Evolutionary conservation across 2,113 vertebrate genomes (phyloP).

Genomic region (Cottus gobio): DNA sequence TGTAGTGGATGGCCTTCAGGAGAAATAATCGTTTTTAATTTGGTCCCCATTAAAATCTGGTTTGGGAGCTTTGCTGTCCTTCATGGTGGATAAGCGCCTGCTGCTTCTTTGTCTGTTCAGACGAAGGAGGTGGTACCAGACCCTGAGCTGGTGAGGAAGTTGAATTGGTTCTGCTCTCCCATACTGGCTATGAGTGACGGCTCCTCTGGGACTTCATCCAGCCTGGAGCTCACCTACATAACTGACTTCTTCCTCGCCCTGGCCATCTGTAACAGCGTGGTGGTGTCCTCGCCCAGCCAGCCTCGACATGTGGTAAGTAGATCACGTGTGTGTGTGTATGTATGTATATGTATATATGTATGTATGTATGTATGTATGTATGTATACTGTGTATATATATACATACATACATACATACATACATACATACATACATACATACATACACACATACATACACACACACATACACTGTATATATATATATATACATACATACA

Average conservation of each 20-base stretch:
- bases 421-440: too few species aligned
- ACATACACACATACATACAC: too few species aligned
- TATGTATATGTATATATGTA: neutral
- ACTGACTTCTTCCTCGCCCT: conserved; percentile 94
- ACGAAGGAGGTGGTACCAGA: conserved; percentile 93
- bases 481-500: too few species aligned
- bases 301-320: conserved; percentile 84
- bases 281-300: conserved; percentile 89
- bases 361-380: too few species aligned
- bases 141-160: conserved; percentile 85
- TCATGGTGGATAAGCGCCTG: neutral
- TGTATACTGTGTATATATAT: too few species aligned
- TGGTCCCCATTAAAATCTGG: too few species aligned
- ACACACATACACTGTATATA: too few species aligned
- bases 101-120: conserved; percentile 72
- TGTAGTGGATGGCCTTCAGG: too few species aligned
- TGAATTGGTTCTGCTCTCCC: conserved; percentile 80
- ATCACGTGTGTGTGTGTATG: neutral
- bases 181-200: conserved; percentile 3
- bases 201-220: conserved; percentile 11
- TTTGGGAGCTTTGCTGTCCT: neutral
- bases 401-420: too few species aligned
- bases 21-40: too few species aligned
- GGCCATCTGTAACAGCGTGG: conserved; percentile 93
- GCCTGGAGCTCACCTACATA: conserved; percentile 84